A percentile compares a stretch with the other conserved stretches of the same genome.
These are phyloP conservation scores for Crotalus horridus DNA, from an alignment of 2,113 vertebrate species.

Conservation along the genomic window DNA sequence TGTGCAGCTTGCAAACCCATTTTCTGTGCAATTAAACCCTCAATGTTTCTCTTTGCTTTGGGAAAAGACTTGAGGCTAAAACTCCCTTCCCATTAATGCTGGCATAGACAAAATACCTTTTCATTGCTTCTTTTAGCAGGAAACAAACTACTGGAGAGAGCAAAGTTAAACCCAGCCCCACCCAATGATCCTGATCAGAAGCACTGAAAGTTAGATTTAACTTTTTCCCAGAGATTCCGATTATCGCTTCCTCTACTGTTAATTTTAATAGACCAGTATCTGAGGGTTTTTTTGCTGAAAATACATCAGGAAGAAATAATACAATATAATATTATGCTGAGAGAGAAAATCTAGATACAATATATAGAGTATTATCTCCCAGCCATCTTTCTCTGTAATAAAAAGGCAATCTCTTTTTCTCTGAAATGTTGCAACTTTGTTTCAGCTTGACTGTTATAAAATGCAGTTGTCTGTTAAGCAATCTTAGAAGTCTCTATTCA, in stretches of 20 bases:
- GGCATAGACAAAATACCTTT: background rate
- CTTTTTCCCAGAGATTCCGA: background rate
- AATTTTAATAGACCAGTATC: background rate
- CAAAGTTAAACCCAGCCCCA: background rate
- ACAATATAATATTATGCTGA: background rate
- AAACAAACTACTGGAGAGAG: background rate
- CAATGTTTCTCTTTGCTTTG: background rate
- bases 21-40: background rate
- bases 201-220: background rate
- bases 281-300: background rate
- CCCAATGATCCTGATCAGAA: background rate
- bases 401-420: background rate
- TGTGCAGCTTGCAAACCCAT: background rate
- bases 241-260: background rate
- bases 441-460: constrained; percentile 7
- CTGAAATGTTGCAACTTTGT: background rate
- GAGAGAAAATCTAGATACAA: background rate
- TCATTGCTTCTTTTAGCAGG: background rate
- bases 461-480: constrained; percentile 10
- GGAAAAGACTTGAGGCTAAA: background rate
- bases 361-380: background rate
- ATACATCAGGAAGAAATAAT: background rate
- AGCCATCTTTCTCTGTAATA: background rate
- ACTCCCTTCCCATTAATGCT: background rate
- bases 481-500: background rate